These are phyloP conservation scores for Pristionchus exspectatus DNA, from an alignment of 2,888 invertebrate genomes.

Conservation along the genomic window DNA sequence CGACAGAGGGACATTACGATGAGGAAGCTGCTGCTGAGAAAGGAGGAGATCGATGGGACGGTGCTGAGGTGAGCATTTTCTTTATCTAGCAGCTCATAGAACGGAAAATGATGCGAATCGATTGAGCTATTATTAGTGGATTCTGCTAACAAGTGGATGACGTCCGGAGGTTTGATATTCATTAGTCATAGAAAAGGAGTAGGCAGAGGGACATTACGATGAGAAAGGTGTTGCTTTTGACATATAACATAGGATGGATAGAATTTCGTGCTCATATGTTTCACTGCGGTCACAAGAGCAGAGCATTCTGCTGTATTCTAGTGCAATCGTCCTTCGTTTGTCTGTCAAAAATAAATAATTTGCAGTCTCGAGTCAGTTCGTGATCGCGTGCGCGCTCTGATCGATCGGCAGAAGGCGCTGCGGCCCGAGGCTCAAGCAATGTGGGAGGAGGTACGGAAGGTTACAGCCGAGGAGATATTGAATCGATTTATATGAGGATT, in stretches of 20 bases:
- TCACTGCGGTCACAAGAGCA: too few relatives aligned
- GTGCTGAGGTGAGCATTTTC: slow-evolving; percentile 63
- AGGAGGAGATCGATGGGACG: slow-evolving; percentile 65
- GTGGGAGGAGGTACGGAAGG: slow-evolving; percentile 37
- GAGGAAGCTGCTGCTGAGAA: slow-evolving; percentile 81
- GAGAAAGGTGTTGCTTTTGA: slow-evolving; percentile 82
- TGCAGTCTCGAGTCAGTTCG: slow-evolving; percentile 42
- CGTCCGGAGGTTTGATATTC: too few relatives aligned
- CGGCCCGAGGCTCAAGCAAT: slow-evolving; percentile 24
- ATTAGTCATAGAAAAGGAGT: too few relatives aligned
- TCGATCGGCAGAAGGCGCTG: slow-evolving; percentile 38
- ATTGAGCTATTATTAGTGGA: too few relatives aligned
- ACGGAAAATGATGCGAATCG: too few relatives aligned
- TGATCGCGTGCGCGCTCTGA: slow-evolving; percentile 7
- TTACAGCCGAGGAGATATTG: neutral
- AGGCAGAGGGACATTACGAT: slow-evolving; percentile 86
- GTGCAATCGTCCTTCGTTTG: neutral
- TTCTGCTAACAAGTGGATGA: too few relatives aligned
- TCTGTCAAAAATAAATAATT: neutral
- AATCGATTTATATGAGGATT: too few relatives aligned
- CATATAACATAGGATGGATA: too few relatives aligned
- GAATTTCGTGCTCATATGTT: too few relatives aligned
- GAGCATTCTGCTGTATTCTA: too few relatives aligned
- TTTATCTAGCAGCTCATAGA: too few relatives aligned
- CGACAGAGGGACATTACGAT: slow-evolving; percentile 86